A percentile compares a stretch with the other conserved stretches of the same genome.
phyloP scores from a whole-genome alignment of 2,113 vertebrate species.

The Lepus timidus region DNA sequence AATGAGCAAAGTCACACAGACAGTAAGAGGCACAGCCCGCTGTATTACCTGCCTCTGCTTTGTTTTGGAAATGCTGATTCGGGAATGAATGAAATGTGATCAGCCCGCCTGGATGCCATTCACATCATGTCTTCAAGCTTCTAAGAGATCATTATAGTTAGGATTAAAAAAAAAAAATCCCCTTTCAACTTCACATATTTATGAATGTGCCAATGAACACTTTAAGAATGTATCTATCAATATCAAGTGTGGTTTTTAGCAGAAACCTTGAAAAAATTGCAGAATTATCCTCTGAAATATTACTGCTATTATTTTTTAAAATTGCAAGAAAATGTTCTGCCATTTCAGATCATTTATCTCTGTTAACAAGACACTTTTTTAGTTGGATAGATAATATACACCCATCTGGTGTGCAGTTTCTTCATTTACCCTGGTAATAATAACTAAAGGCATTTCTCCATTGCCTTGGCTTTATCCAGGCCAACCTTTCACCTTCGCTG shows the following conservation, averaged over 20 bases:
- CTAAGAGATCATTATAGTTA: slow-evolving; percentile 56
- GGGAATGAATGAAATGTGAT: not conserved
- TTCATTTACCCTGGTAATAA: slow-evolving; percentile 83
- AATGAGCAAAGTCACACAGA: not conserved
- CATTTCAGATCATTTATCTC: slow-evolving; percentile 83
- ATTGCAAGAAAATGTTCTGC: slow-evolving; percentile 81
- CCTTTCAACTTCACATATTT: slow-evolving; percentile 66
- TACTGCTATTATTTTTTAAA: slow-evolving; percentile 82
- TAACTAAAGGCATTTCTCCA: slow-evolving; percentile 77
- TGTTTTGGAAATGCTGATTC: not conserved
- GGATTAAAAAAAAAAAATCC: not conserved
- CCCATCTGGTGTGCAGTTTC: slow-evolving; percentile 85
- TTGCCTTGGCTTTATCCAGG: slow-evolving; percentile 49
- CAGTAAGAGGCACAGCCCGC: not conserved
- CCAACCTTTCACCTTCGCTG: slow-evolving; percentile 23
- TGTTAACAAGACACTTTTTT: slow-evolving; percentile 81
- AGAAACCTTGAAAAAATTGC: slow-evolving; percentile 79
- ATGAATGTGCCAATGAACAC: slow-evolving; percentile 79
- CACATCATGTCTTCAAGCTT: slow-evolving; percentile 66
- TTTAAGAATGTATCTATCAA: slow-evolving; percentile 75
- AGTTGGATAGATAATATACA: slow-evolving; percentile 87
- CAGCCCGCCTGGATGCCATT: not conserved
- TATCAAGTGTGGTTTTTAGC: slow-evolving; percentile 75
- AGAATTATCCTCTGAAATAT: slow-evolving; percentile 83
- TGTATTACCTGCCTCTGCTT: not conserved